Conservation (phyloP, 1,140 invertebrate species). For the Lordiphosa collinella region DNA sequence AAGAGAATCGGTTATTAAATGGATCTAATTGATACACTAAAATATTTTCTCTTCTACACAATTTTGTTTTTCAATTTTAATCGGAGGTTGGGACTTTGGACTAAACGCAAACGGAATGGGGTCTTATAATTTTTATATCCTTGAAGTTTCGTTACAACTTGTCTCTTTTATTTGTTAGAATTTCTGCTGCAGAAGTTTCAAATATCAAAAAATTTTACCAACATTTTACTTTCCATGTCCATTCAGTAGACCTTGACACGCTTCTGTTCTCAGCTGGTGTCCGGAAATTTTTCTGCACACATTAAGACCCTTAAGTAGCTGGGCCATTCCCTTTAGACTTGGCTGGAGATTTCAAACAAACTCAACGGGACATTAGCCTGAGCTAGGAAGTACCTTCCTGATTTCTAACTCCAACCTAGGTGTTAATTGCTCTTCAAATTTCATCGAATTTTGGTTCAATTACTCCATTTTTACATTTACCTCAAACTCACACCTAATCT, state of each 20-base stretch:
- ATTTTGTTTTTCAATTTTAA: too few species aligned
- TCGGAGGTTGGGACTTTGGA: too few species aligned
- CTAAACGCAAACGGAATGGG: too few species aligned
- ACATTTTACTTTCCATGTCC: too few species aligned
- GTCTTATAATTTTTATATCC: too few species aligned
- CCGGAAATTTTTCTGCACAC: slow-evolving; percentile 43
- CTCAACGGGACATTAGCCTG: slow-evolving; percentile 39
- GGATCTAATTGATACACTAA: too few species aligned
- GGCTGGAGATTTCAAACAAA: slow-evolving; percentile 63
- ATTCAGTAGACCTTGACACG: slow-evolving; percentile 74
- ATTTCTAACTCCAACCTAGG: slow-evolving; percentile 55
- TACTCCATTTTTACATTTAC: slow-evolving; percentile 50
- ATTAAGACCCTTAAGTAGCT: slow-evolving; percentile 71
- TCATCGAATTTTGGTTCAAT: slow-evolving; percentile 50
- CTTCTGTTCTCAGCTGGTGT: slow-evolving; percentile 63
- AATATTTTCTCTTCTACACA: too few species aligned
- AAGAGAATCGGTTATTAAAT: too few species aligned
- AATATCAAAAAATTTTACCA: too few species aligned
- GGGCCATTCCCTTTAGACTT: slow-evolving; percentile 30
- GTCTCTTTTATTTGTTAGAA: too few species aligned
- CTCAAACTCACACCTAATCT: slow-evolving; percentile 68
- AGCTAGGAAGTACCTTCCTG: not conserved
- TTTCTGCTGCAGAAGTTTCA: too few species aligned
- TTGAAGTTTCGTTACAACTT: too few species aligned
- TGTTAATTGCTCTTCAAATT: slow-evolving; percentile 65